A percentile compares a stretch with the other conserved stretches of the same genome.
Evolutionary conservation across 2,113 vertebrate species (phyloP).

Genomic region (Stomatorhinus ivindoensis): DNA sequence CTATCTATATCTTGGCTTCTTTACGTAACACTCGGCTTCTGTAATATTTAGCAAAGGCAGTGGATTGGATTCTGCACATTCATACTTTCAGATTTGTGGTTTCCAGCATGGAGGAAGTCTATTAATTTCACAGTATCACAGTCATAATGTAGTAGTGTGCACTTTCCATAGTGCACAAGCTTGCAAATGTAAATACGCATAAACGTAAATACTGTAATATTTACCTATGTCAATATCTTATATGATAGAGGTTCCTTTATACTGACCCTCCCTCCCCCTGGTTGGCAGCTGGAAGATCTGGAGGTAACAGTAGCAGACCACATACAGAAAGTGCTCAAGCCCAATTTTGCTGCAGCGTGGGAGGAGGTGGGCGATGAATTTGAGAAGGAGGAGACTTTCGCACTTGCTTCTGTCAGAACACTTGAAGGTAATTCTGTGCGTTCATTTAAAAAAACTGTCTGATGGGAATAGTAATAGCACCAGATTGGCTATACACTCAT

Average conservation of each 20-base stretch:
- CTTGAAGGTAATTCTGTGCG: conserved; percentile 70
- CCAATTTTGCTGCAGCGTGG: conserved; percentile 92
- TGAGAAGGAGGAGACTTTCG: conserved; percentile 97
- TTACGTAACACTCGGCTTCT: background rate
- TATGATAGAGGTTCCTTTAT: background rate
- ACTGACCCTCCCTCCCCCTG: background rate
- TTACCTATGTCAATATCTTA: background rate
- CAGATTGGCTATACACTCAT: background rate
- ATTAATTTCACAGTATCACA: background rate
- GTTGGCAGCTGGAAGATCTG: conserved; percentile 79
- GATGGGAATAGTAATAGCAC: background rate
- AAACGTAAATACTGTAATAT: background rate
- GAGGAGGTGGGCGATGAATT: conserved; percentile 90
- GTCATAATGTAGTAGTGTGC: background rate
- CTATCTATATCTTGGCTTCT: background rate
- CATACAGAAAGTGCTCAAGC: conserved; percentile 89
- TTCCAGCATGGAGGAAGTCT: background rate
- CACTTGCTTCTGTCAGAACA: conserved; percentile 83
- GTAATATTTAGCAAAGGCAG: background rate
- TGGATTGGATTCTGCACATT: background rate
- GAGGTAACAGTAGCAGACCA: conserved; percentile 89
- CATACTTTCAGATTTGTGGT: background rate
- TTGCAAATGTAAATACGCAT: background rate
- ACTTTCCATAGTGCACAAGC: background rate
- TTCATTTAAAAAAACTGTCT: background rate